Conservation (phyloP, 2,113 vertebrate genomes). For the Xiphorhynchus elegans region DNA sequence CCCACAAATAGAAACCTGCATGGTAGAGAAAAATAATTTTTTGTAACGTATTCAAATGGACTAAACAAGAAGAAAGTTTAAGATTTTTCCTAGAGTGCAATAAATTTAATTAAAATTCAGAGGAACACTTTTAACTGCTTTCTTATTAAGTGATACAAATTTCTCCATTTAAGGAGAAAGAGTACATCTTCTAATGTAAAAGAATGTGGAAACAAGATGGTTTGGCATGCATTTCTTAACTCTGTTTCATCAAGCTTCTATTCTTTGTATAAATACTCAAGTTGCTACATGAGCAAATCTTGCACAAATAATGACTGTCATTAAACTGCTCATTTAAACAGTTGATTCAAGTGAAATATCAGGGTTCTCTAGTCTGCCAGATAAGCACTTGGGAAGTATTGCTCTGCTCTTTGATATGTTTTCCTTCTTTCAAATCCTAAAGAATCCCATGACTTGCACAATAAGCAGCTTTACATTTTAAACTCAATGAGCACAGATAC, state of each 20-base stretch:
- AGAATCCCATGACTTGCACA: conserved; percentile 10
- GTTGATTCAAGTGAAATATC: conserved; percentile 51
- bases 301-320: conserved; percentile 50
- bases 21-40: background rate
- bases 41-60: background rate
- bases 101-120: background rate
- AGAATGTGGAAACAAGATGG: conserved; percentile 22
- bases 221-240: conserved; percentile 52
- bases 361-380: conserved; percentile 33
- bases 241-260: conserved; percentile 59
- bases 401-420: conserved; percentile 31
- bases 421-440: conserved; percentile 18
- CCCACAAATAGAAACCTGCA: background rate
- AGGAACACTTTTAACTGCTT: background rate
- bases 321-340: conserved; percentile 54
- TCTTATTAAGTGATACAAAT: background rate
- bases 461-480: conserved; percentile 60
- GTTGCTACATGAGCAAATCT: conserved; percentile 53
- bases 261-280: conserved; percentile 49
- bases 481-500: conserved; percentile 6
- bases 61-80: background rate
- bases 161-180: conserved; percentile 40
- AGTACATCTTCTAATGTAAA: background rate
- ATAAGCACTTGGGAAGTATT: conserved; percentile 44
- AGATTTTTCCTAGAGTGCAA: conserved; percentile 6